Percentiles rank a stretch among this genome's conserved stretches.
These are phyloP conservation scores for Hirundo rustica DNA, from an alignment of 2,797 vertebrate species.

Conservation along the genomic window DNA sequence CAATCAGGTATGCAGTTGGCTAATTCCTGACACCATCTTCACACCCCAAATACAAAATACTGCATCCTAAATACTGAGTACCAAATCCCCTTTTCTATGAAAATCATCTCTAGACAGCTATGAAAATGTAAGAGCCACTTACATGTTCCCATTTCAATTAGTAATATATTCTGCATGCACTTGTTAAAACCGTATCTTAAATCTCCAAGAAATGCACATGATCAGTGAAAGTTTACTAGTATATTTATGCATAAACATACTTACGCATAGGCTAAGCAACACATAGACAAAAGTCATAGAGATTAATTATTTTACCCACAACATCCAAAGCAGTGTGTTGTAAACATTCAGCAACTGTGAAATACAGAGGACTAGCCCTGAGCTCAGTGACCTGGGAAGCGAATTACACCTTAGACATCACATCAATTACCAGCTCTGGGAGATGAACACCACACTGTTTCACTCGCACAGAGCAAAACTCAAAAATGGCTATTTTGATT, in stretches of 20 bases:
- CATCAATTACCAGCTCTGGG: not conserved
- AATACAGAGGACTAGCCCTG: rapidly evolving
- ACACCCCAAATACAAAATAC: rapidly evolving
- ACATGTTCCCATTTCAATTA: rapidly evolving
- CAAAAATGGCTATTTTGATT: not conserved
- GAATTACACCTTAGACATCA: rapidly evolving
- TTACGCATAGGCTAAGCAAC: rapidly evolving
- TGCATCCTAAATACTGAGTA: not conserved
- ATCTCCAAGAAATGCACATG: rapidly evolving
- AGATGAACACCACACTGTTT: rapidly evolving
- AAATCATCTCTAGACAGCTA: not conserved
- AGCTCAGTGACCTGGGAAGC: not conserved
- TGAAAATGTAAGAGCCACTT: rapidly evolving
- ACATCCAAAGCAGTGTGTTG: rapidly evolving
- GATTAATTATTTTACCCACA: not conserved
- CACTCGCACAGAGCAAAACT: not conserved
- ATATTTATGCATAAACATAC: not conserved
- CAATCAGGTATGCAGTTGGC: rapidly evolving
- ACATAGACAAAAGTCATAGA: rapidly evolving
- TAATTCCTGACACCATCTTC: not conserved
- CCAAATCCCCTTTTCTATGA: not conserved
- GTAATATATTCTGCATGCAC: rapidly evolving
- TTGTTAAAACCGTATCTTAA: not conserved
- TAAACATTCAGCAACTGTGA: rapidly evolving
- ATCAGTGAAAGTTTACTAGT: not conserved